phyloP scores from a whole-genome alignment of 2,113 vertebrate species.

The Ptychochromis oligacanthus region DNA sequence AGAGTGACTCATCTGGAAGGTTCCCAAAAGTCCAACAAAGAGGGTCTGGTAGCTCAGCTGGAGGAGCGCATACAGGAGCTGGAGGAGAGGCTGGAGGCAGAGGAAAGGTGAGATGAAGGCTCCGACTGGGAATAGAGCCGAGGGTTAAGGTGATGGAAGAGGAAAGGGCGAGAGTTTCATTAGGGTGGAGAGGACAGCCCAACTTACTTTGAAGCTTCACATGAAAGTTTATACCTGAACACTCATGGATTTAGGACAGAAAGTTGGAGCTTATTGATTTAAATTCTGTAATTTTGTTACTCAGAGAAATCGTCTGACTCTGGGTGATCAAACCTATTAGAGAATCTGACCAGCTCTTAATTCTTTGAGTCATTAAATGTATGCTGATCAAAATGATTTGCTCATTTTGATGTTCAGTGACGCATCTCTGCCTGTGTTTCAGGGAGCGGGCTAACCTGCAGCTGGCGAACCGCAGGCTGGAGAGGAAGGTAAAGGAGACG shows the following conservation, averaged over 20 bases:
- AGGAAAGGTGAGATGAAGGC: conserved; percentile 87
- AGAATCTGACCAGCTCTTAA: not conserved
- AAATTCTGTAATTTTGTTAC: not conserved
- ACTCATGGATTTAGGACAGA: not conserved
- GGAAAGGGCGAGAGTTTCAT: not conserved
- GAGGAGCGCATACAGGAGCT: conserved; percentile 90
- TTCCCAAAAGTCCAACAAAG: conserved; percentile 92
- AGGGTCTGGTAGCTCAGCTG: conserved; percentile 90
- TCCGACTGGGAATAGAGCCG: not conserved
- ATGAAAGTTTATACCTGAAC: not conserved
- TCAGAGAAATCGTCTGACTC: not conserved
- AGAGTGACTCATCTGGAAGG: conserved; percentile 89
- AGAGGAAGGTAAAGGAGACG: conserved; percentile 95
- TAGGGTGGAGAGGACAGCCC: not conserved
- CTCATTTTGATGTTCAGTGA: not conserved
- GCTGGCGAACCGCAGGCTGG: conserved; percentile 90
- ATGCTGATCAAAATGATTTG: not conserved
- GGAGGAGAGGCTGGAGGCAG: conserved; percentile 90
- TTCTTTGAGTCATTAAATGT: not conserved
- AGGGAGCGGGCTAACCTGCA: conserved; percentile 93
- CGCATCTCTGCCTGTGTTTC: conserved; percentile 23
- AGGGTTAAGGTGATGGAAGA: conserved; percentile 2
- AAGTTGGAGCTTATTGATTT: not conserved
- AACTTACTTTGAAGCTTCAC: not conserved
- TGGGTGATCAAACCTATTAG: not conserved